Conservation (phyloP, 1,140 invertebrate genomes). For the Sycophaga agraensis region DNA sequence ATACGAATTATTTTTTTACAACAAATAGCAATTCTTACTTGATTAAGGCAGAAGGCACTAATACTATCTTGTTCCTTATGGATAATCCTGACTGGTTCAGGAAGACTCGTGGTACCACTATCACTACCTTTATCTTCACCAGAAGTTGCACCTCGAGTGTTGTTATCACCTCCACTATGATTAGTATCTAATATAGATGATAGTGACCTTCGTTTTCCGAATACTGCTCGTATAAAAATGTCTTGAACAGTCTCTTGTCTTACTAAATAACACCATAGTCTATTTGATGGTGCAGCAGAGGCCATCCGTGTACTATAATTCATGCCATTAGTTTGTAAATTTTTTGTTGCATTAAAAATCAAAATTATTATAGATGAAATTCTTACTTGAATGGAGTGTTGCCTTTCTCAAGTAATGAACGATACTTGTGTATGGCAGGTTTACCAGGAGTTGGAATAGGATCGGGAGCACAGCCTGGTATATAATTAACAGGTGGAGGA, state of each 20-base stretch:
- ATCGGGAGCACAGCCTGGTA: slow-evolving; percentile 72
- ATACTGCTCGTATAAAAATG: slow-evolving; percentile 93
- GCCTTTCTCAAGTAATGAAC: slow-evolving; percentile 83
- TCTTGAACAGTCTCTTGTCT: slow-evolving; percentile 92
- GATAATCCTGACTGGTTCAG: slow-evolving; percentile 90
- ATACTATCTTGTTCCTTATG: slow-evolving; percentile 99
- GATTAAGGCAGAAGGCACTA: slow-evolving; percentile 94
- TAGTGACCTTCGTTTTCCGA: slow-evolving; percentile 70
- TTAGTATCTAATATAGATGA: slow-evolving; percentile 54
- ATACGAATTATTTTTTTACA: not conserved
- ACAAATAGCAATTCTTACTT: slow-evolving; percentile 51
- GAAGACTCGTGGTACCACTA: slow-evolving; percentile 58
- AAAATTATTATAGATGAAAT: slow-evolving; percentile 1
- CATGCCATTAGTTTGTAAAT: not conserved
- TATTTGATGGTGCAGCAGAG: slow-evolving; percentile 77
- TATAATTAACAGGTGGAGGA: slow-evolving; percentile 75
- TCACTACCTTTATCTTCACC: slow-evolving; percentile 55
- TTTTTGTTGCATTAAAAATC: not conserved
- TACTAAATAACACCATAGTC: slow-evolving; percentile 93
- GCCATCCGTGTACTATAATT: slow-evolving; percentile 65
- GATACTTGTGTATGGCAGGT: slow-evolving; percentile 91
- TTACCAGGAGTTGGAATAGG: slow-evolving; percentile 66
- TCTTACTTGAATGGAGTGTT: slow-evolving; percentile 92
- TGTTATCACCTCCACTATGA: slow-evolving; percentile 46
- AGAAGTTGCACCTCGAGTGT: slow-evolving; percentile 46